Evolutionary conservation across 2,888 invertebrate species (phyloP), one percentile per base, ranked within the genome.

Genomic region (Parnassius smintheus): DNA sequence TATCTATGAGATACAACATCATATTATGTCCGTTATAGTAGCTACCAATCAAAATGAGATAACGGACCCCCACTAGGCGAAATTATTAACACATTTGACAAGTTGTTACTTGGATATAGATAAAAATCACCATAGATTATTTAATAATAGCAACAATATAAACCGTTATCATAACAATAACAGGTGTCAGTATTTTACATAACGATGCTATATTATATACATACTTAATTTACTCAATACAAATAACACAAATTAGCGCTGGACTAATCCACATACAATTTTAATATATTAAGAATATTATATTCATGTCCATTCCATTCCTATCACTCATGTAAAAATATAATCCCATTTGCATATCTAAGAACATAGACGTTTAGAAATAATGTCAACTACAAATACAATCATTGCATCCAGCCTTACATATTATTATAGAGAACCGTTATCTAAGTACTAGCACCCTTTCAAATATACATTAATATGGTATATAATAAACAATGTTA

Each of bases 381-480:
- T 48, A 53, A 55, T 55, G 10, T 62, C 52, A 45, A 46, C 56
- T 58, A 12, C 11, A 67, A 72, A 66, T 73, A 74, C 78, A 81
- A 76, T 76, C 78, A 77, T 73, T 75, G 72, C 80, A 78, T 76
- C 74, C 75, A 75, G 68, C 67, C 61, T 68, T 65, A 73, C 69
- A 64, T 51, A 68, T 68, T 51, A 68, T 68, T 48, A 4, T 35
- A 55, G 50, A 62, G 72, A 73, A 77, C 68, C 65, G 55, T 72
- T 74, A 75, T 76, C 80, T 86, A 88, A 85, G 81, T 83, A 87
- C 86, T 86, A 86, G 78, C 82, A 86, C 86, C 88, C 85, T 88
- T 86, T 86, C 78, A 83, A 80, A 83, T 79, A 85, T 81, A 85
- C 75, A 69, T 77, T 69, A 72, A 71, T 77, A 77, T 82, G 80